These are phyloP conservation scores for Ptychadena robeensis DNA, from an alignment of 2,797 vertebrate species.

Conservation along the genomic window DNA sequence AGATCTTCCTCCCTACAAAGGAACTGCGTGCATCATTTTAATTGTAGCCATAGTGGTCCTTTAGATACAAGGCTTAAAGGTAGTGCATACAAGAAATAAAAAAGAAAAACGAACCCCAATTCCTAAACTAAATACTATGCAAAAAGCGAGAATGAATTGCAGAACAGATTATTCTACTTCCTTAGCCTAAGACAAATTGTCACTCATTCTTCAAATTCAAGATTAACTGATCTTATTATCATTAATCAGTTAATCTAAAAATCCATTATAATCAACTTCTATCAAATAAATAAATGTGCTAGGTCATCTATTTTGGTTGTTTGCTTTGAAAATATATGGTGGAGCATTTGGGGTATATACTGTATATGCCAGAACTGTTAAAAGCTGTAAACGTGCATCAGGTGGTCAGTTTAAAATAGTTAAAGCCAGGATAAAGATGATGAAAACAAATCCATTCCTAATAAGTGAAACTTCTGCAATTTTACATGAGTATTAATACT, in stretches of 20 bases:
- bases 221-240: no score
- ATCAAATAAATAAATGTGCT: neutral
- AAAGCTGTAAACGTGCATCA: neutral
- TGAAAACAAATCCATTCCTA: neutral
- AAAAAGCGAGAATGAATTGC: no score
- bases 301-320: neutral
- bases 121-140: no score
- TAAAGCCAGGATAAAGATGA: neutral
- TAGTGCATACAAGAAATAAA: no score
- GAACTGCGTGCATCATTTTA: no score
- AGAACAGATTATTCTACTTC: no score
- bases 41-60: neutral
- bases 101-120: no score
- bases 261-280: no score
- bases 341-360: neutral
- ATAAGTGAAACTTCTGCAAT: slow-evolving; percentile 18
- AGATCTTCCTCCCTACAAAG: no score
- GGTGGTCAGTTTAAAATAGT: neutral
- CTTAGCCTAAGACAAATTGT: no score
- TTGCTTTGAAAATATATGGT: neutral
- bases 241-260: no score
- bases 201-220: no score
- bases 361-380: neutral
- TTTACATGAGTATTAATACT: slow-evolving; percentile 5
- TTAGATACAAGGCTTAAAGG: neutral